phyloP scores from a whole-genome alignment of 2,888 invertebrate genomes.

The Hydrotaea cyrtoneurina region DNA sequence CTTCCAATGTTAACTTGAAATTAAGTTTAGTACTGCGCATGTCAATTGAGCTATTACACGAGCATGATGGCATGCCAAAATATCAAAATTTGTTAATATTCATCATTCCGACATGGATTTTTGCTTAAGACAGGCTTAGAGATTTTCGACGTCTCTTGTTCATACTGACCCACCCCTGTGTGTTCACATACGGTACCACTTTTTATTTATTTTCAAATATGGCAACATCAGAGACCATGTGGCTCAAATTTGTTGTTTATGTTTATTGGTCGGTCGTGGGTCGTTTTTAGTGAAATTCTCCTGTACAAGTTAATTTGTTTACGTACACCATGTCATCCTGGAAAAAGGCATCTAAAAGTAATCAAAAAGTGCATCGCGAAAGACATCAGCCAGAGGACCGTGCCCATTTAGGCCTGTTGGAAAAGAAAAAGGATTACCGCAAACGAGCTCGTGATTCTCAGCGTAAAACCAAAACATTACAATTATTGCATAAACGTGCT shows the following conservation, averaged over 20 bases:
- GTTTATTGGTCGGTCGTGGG: constrained; percentile 10
- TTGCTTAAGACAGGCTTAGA: no score
- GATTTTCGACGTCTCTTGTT: no score
- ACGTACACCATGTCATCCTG: constrained; percentile 91
- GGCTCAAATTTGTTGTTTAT: constrained; percentile 27
- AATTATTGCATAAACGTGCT: constrained; percentile 90
- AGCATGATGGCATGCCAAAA: no score
- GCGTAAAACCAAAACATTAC: constrained; percentile 90
- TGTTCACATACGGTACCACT: no score
- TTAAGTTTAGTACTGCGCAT: no score
- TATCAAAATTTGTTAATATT: no score
- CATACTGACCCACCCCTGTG: no score
- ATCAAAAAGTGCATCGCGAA: constrained; percentile 92
- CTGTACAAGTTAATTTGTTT: neutral
- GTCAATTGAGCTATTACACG: no score
- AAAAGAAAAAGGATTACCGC: constrained; percentile 94
- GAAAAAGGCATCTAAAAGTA: constrained; percentile 92
- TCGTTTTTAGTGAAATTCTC: neutral
- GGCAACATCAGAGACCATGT: constrained; percentile 16
- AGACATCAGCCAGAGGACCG: constrained; percentile 91
- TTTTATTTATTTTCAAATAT: no score
- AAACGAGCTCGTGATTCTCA: constrained; percentile 89
- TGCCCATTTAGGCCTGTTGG: constrained; percentile 89
- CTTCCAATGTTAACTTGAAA: no score
- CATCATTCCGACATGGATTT: no score